Evolutionary conservation across 2,888 invertebrate genomes (phyloP).

Genomic region (Caenorhabditis uteleia): DNA sequence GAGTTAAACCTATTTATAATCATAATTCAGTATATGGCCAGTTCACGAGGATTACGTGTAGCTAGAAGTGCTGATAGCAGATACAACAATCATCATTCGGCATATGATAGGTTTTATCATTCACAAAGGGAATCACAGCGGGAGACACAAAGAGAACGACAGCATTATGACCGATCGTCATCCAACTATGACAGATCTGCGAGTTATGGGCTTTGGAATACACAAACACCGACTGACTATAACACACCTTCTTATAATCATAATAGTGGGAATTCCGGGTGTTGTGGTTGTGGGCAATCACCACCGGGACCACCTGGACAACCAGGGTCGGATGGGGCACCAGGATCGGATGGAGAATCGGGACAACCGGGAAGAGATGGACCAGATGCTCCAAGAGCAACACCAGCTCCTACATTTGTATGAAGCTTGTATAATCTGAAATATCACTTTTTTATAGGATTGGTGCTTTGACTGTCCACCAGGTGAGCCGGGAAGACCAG

Average conservation of each 20-base stretch:
- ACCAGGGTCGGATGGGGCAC: slow-evolving; percentile 57
- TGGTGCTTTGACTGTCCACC: slow-evolving; percentile 62
- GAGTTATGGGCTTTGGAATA: slow-evolving; percentile 35
- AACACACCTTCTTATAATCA: background rate
- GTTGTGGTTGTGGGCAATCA: slow-evolving; percentile 53
- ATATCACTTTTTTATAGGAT: slow-evolving; percentile 31
- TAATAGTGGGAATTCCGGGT: slow-evolving; percentile 34
- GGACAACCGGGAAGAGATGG: slow-evolving; percentile 55
- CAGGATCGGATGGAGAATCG: slow-evolving; percentile 55
- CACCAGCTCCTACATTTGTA: slow-evolving; percentile 48
- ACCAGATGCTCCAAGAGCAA: slow-evolving; percentile 47
- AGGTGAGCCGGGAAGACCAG: slow-evolving; percentile 57
- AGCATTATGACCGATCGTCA: background rate
- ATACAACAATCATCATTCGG: slow-evolving; percentile 23
- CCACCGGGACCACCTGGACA: slow-evolving; percentile 55
- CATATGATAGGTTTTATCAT: slow-evolving; percentile 31
- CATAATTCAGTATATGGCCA: slow-evolving; percentile 34
- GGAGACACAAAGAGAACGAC: no score
- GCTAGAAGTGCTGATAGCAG: slow-evolving; percentile 30
- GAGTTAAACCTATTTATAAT: background rate
- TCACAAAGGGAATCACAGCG: no score
- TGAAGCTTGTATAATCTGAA: slow-evolving; percentile 3
- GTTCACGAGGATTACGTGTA: slow-evolving; percentile 23
- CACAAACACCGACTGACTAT: slow-evolving; percentile 5
- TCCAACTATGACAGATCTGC: slow-evolving; percentile 25